Conservation (phyloP, 2,888 invertebrate species). For the Xiphydria camelus region DNA sequence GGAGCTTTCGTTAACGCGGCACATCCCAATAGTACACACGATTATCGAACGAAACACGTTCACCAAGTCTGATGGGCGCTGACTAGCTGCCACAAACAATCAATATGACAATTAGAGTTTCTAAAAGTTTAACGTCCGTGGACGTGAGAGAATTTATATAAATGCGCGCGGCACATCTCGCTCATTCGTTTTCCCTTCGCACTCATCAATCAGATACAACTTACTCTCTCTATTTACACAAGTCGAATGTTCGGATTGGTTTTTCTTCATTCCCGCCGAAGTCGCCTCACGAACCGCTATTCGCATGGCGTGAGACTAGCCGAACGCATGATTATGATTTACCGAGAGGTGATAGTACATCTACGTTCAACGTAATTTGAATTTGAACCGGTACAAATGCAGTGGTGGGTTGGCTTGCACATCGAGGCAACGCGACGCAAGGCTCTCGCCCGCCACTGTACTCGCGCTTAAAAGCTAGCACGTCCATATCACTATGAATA, state of each 20-base stretch:
- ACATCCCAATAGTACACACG: too few species aligned
- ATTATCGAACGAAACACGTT: too few species aligned
- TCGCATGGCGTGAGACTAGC: too few species aligned
- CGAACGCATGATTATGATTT: too few species aligned
- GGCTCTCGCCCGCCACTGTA: constrained; percentile 5
- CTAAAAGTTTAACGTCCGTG: constrained; percentile 1
- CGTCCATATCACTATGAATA: constrained; percentile 20
- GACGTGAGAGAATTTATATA: constrained; percentile 1
- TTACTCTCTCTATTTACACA: not conserved
- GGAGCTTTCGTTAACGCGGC: too few species aligned
- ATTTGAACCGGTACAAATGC: too few species aligned
- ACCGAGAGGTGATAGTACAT: too few species aligned
- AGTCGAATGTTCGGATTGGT: too few species aligned
- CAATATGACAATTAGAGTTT: not conserved
- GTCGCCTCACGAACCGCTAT: too few species aligned
- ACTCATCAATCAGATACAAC: not conserved
- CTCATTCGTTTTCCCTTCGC: not conserved
- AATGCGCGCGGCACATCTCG: constrained; percentile 3
- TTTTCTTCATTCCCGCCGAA: too few species aligned
- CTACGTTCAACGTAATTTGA: too few species aligned
- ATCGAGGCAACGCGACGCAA: not conserved
- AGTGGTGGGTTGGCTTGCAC: too few species aligned
- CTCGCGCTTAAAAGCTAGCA: constrained; percentile 17
- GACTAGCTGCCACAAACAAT: constrained; percentile 7
- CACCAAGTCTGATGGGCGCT: constrained; percentile 2